These are phyloP conservation scores for Chromobotia macracanthus DNA, from an alignment of 2,797 vertebrate species.

Conservation along the genomic window DNA sequence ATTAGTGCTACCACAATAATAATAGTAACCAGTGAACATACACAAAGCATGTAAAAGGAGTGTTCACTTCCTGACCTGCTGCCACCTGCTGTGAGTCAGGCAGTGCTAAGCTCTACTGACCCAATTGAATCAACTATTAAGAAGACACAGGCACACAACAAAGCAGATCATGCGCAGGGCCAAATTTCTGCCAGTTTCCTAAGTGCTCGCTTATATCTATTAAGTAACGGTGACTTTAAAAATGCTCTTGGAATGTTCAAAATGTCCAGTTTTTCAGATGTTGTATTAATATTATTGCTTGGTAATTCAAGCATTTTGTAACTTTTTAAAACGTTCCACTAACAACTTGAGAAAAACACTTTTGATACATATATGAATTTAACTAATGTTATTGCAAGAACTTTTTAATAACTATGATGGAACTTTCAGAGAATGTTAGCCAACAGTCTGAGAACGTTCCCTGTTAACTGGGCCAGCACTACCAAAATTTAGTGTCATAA, in stretches of 20 bases:
- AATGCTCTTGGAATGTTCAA: too few species aligned
- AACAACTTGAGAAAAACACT: too few species aligned
- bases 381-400: too few species aligned
- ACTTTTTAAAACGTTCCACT: too few species aligned
- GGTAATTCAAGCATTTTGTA: too few species aligned
- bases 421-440: too few species aligned
- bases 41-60: not conserved
- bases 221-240: too few species aligned
- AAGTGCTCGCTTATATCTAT: not conserved
- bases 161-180: constrained; percentile 2
- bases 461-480: not conserved
- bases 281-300: too few species aligned
- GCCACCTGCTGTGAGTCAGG: not conserved
- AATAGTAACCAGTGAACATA: not conserved
- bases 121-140: constrained; percentile 19
- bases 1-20: not conserved
- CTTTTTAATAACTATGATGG: too few species aligned
- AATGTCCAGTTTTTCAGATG: too few species aligned
- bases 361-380: not conserved
- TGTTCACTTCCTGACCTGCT: not conserved
- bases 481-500: constrained; percentile 41
- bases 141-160: not conserved
- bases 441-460: too few species aligned
- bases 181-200: constrained; percentile 19
- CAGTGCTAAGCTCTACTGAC: constrained; percentile 11